phyloP scores from a whole-genome alignment of 2,888 invertebrate species.

The Drosophila formosana region DNA sequence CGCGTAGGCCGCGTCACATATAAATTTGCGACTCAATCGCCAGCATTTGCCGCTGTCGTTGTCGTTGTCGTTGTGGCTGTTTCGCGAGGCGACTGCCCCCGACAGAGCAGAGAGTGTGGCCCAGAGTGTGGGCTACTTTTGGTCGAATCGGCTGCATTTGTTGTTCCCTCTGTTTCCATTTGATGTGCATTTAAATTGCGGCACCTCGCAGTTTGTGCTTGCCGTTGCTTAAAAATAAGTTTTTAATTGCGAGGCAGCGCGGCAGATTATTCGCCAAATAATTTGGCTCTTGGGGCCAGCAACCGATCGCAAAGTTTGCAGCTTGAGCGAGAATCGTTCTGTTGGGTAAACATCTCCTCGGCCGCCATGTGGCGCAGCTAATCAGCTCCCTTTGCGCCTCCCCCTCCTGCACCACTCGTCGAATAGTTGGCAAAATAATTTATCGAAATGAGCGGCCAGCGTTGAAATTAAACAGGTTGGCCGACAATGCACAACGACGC shows the following conservation, averaged over 20 bases:
- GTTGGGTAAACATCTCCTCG: conserved; percentile 50
- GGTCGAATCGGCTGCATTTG: conserved; percentile 55
- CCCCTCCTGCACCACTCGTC: conserved; percentile 20
- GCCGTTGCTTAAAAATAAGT: conserved; percentile 75
- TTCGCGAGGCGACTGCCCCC: conserved; percentile 59
- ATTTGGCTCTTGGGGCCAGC: conserved; percentile 75
- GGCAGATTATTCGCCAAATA: conserved; percentile 84
- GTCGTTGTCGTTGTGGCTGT: conserved; percentile 24
- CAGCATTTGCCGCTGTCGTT: conserved; percentile 29
- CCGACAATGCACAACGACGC: conserved; percentile 56
- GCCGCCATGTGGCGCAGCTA: conserved; percentile 55
- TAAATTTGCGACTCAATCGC: conserved; percentile 77
- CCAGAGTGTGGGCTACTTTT: conserved; percentile 62
- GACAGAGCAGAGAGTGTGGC: conserved; percentile 32
- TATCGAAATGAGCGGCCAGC: conserved; percentile 72
- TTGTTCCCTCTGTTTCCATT: not conserved
- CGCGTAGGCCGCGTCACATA: conserved; percentile 60
- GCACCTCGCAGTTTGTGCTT: conserved; percentile 15
- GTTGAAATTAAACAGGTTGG: conserved; percentile 81
- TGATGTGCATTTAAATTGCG: conserved; percentile 74
- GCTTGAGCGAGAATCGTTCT: conserved; percentile 61
- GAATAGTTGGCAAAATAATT: conserved; percentile 75
- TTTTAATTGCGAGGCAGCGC: conserved; percentile 68
- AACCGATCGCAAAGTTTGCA: conserved; percentile 55
- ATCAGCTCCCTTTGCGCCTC: conserved; percentile 33